Evolutionary conservation across 2,797 vertebrate genomes (phyloP).

Genomic region (Meda fulgida): DNA sequence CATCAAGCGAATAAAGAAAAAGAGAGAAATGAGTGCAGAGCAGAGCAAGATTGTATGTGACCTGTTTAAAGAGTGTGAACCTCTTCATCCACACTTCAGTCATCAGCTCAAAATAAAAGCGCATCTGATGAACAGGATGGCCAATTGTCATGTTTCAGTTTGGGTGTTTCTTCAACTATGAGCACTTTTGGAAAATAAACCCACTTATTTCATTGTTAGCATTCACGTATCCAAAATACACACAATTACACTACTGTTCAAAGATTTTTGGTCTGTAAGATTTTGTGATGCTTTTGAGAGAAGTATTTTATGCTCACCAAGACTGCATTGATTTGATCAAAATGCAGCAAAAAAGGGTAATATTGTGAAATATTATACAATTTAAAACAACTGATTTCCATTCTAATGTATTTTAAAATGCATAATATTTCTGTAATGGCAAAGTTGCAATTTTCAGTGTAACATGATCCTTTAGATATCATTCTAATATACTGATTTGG

Average conservation of each 20-base stretch:
- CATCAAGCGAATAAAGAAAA: constrained; percentile 53
- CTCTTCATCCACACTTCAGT: constrained; percentile 26
- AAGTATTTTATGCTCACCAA: not conserved
- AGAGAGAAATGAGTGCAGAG: constrained; percentile 39
- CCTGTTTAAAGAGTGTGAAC: constrained; percentile 48
- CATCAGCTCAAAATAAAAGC: constrained; percentile 11
- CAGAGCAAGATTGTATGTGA: constrained; percentile 37
- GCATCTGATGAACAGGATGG: not conserved
- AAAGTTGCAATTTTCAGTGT: not conserved
- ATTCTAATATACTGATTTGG: not conserved
- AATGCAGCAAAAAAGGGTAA: not conserved
- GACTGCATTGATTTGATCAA: not conserved
- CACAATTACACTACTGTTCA: not conserved
- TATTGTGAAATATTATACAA: not conserved
- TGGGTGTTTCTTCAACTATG: not conserved
- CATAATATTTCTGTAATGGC: not conserved
- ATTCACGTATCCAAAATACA: not conserved
- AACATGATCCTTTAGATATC: not conserved
- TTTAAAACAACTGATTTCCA: not conserved
- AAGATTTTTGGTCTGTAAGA: not conserved
- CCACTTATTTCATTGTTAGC: not conserved
- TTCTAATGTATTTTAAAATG: not conserved
- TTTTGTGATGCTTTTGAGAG: not conserved
- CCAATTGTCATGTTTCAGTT: not conserved
- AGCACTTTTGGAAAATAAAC: not conserved